phyloP scores from a whole-genome alignment of 2,888 invertebrate genomes.

The Metalampra italica region DNA sequence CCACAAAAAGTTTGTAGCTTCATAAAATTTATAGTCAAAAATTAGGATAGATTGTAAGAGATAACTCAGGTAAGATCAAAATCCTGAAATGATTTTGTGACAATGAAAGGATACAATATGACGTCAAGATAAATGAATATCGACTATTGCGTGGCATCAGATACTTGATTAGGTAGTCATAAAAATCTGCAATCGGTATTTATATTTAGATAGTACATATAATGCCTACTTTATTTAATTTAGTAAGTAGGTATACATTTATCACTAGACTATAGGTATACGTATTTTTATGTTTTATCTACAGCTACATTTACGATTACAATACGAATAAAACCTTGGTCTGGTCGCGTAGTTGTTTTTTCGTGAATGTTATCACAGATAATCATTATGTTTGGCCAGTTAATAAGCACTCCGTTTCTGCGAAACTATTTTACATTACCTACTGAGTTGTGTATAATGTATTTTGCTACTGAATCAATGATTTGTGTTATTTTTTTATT shows the following conservation, averaged over 20 bases:
- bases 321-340: conserved; percentile 1
- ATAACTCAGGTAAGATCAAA: no score
- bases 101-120: no score
- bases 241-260: not conserved
- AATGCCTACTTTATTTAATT: conserved; percentile 1
- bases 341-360: not conserved
- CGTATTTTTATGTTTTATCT: not conserved
- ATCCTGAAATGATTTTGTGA: not conserved
- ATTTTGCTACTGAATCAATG: not conserved
- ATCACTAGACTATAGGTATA: not conserved
- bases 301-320: not conserved
- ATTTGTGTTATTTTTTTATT: no score
- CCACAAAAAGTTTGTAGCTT: no score
- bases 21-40: no score
- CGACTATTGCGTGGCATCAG: not conserved
- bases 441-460: not conserved
- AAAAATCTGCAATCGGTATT: not conserved
- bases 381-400: conserved; percentile 5
- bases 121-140: conserved; percentile 10
- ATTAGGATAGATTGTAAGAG: no score
- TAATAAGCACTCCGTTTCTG: conserved; percentile 1
- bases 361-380: conserved; percentile 7
- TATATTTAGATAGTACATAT: not conserved
- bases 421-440: not conserved
- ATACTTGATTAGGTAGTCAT: conserved; percentile 1